Evolutionary conservation across 53 echinoderm and acorn worm genomes (phyloP).

Genomic region (Crossaster papposus): DNA sequence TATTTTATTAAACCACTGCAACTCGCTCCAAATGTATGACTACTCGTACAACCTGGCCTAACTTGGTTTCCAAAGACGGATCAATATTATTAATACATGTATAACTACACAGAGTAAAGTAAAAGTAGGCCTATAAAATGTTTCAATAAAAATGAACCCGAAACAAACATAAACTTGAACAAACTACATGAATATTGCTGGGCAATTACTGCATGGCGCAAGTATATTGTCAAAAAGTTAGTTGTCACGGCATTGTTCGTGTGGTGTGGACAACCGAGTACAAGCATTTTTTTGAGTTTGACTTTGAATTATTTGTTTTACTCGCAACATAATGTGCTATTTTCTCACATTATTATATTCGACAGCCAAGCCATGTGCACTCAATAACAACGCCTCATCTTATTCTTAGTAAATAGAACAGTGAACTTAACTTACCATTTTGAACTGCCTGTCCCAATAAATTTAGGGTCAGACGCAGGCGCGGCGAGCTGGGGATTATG

Average conservation of each 20-base stretch:
- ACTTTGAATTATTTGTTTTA: neutral
- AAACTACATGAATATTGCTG: neutral
- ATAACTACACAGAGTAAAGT: no score
- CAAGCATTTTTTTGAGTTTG: no score
- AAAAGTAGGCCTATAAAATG: neutral
- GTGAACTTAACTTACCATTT: slow-evolving; percentile 56
- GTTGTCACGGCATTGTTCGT: neutral
- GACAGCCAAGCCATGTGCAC: no score
- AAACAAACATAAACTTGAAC: neutral
- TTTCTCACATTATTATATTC: neutral
- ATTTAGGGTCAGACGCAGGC: slow-evolving; percentile 12
- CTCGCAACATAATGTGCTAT: neutral
- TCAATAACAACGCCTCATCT: no score
- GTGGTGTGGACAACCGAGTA: no score
- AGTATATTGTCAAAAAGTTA: neutral
- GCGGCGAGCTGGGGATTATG: slow-evolving; percentile 11
- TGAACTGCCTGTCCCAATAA: neutral
- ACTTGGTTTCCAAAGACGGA: no score
- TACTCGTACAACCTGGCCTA: no score
- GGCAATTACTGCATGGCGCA: neutral
- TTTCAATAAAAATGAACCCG: neutral
- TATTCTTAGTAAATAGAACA: neutral
- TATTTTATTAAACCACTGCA: neutral
- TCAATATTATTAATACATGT: no score
- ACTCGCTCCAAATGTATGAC: no score